These are phyloP conservation scores for Graptemys geographica DNA, from an alignment of 2,797 vertebrate genomes.

Conservation along the genomic window DNA sequence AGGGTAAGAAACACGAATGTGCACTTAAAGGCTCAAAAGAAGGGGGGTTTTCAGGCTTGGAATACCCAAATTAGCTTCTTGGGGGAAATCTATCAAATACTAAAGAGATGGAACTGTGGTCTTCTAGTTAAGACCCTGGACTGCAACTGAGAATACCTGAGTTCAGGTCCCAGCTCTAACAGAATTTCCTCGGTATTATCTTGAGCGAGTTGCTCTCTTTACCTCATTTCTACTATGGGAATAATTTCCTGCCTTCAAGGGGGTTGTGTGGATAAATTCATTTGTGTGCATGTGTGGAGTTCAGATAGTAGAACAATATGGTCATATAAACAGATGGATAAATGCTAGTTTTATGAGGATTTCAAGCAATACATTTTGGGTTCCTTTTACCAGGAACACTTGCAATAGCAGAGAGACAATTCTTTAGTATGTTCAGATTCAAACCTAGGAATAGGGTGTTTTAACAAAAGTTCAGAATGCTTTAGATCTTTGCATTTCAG, in stretches of 20 bases:
- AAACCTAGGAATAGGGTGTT: background rate
- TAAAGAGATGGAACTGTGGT: accelerated
- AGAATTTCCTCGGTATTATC: background rate
- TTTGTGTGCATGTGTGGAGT: background rate
- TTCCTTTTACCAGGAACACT: background rate
- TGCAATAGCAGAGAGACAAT: background rate
- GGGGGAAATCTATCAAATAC: background rate
- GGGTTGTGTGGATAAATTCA: background rate
- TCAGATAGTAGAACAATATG: background rate
- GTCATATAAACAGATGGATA: background rate
- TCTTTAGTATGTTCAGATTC: background rate
- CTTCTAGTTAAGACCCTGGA: background rate
- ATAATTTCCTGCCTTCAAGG: background rate
- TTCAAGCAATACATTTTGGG: background rate
- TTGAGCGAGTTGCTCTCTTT: background rate
- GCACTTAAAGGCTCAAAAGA: background rate
- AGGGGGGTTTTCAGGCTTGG: background rate
- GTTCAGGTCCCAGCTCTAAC: background rate
- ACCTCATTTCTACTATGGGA: background rate
- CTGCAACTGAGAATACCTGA: background rate
- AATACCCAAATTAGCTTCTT: background rate
- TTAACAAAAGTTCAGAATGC: background rate
- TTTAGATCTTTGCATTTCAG: background rate
- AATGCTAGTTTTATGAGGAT: background rate
- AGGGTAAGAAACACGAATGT: background rate